Conservation (phyloP, 2,888 invertebrate genomes). For the Tipula vernalis region DNA sequence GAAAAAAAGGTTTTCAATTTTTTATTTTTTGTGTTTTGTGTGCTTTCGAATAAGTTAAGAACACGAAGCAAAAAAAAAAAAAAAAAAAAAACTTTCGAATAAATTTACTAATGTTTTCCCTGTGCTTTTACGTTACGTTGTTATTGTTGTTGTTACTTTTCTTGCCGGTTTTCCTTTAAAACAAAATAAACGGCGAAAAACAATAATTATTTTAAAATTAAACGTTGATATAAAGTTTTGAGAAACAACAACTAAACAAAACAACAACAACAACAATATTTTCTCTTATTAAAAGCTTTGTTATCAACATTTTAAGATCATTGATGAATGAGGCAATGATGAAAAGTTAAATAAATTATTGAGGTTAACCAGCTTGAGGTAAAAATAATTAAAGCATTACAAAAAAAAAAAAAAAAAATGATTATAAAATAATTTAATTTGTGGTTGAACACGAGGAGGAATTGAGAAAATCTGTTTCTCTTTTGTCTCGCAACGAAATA, state of each 20-base stretch:
- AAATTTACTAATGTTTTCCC: not conserved
- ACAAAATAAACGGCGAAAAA: not conserved
- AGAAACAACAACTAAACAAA: not conserved
- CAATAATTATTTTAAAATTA: conserved; percentile 4
- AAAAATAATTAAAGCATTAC: not conserved
- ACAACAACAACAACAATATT: not conserved
- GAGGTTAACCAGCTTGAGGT: conserved; percentile 4
- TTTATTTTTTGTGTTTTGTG: not conserved
- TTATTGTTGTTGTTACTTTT: not conserved
- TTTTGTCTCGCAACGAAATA: not conserved
- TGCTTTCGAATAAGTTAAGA: not conserved
- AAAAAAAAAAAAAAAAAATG: not conserved
- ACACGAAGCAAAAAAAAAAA: not conserved
- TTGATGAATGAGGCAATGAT: not conserved
- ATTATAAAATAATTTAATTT: not conserved
- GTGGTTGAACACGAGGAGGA: not conserved
- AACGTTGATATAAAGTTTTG: not conserved
- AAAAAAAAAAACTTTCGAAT: not conserved
- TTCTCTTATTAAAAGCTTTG: not conserved
- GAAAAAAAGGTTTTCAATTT: not conserved
- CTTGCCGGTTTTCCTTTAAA: not conserved
- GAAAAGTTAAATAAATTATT: not conserved
- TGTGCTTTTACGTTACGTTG: not conserved
- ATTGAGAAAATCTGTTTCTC: not conserved
- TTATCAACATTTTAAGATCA: not conserved